Evolutionary conservation across 2,888 invertebrate species (phyloP), one percentile per base, ranked within the genome.

Genomic region (Candidula unifasciata): DNA sequence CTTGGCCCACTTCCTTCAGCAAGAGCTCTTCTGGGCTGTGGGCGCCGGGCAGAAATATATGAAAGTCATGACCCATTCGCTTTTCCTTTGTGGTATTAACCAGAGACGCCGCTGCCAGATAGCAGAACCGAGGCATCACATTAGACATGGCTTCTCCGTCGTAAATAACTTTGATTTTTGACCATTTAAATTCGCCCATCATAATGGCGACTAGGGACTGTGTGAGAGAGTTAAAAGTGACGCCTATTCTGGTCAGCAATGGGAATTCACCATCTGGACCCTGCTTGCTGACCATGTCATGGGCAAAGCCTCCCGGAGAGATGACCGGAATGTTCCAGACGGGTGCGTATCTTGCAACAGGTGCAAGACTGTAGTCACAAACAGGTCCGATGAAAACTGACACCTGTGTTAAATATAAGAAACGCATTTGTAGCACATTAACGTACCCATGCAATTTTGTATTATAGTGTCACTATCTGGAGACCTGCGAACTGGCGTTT

Each of bases 321-420:
- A 97, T 97, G 89, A 97, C 96, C 0, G 97, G 97, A 0, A 96
- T 96, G 93, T 97, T 97, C 97, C 97, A 97, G 93, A 96, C 97
- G 3, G 97, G 97, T 0, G 97, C 97, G 82, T 97, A 95, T 84
- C 97, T 95, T 5, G 97, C 97, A 1, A 98, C 97, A 0, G 97
- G 97, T 91, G 97, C 97, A 89, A 97, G 93, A 2, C 97, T 97
- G 69, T 97, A 93, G 85, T 93, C 93, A 84, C 92, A 93, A 1
- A 90, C 89, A 0, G 93, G 93, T 0, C 93, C 64, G 52, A 80
- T 30, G 33, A 69, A 80, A 3, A 80, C 74, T n/a, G 84, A 80
- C 24, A 80, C 66, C 64, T 73, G 37, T 35, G 37, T 60, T 44
- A 69, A 37, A 10, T 44, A n/a, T 64, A 57, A 16, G 44, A 64